phyloP scores from a whole-genome alignment of 2,113 vertebrate species.

The Gracilinanus agilis region DNA sequence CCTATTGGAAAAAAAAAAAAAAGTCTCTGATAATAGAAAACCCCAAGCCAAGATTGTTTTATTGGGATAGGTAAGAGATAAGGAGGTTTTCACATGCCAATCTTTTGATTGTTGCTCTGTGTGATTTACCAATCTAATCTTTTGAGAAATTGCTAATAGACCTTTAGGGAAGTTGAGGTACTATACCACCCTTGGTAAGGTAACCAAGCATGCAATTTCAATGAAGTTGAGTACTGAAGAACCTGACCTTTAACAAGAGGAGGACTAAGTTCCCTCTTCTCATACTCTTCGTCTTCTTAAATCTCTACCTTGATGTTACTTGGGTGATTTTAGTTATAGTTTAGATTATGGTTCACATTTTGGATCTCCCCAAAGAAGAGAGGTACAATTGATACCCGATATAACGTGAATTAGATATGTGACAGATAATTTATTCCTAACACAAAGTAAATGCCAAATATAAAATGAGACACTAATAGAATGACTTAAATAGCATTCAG shows the following conservation, averaged over 20 bases:
- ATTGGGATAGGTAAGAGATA: not conserved
- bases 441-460: not conserved
- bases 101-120: not conserved
- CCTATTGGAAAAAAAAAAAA: too few species aligned
- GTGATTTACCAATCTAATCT: not conserved
- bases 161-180: not conserved
- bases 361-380: not conserved
- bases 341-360: not conserved
- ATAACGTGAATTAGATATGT: not conserved
- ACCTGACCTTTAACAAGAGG: not conserved
- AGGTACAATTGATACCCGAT: not conserved
- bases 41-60: not conserved
- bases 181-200: not conserved
- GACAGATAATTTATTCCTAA: not conserved
- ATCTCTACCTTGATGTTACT: not conserved
- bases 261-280: not conserved
- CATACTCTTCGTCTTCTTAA: not conserved
- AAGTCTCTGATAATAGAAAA: not conserved
- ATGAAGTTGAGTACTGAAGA: not conserved
- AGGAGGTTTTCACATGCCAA: not conserved
- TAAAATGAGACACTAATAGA: not conserved
- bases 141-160: not conserved
- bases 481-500: not conserved
- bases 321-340: not conserved
- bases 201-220: not conserved